A percentile compares a stretch with the other conserved stretches of the same genome.
Evolutionary conservation across 1,140 invertebrate genomes (phyloP).

Genomic region (Ceratosolen fusciceps): DNA sequence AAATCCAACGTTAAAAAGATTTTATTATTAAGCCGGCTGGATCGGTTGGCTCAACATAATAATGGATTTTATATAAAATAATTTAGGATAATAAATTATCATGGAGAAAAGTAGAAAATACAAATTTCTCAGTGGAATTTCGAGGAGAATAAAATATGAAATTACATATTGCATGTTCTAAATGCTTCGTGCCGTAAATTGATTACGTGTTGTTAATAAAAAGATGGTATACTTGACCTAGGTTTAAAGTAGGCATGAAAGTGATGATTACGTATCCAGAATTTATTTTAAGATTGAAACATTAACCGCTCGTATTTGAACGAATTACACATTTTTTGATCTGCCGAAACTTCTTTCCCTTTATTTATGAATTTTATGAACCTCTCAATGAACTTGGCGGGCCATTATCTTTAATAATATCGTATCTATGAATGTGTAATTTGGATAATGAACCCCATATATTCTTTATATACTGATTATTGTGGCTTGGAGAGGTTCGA

Average conservation of each 20-base stretch:
- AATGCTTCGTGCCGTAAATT: background rate
- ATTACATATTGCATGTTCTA: background rate
- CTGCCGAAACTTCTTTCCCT: background rate
- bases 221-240: slow-evolving; percentile 45
- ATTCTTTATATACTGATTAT: no score
- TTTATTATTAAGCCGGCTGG: background rate
- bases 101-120: background rate
- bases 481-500: no score
- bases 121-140: background rate
- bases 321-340: background rate
- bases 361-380: background rate
- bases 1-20: background rate
- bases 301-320: background rate
- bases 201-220: slow-evolving; percentile 35
- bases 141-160: background rate
- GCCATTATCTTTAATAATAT: background rate
- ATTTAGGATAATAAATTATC: no score
- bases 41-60: background rate
- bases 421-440: background rate
- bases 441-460: no score
- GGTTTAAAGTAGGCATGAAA: slow-evolving; percentile 45
- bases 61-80: background rate
- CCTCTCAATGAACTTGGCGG: background rate
- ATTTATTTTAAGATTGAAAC: slow-evolving; percentile 35
- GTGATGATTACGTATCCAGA: slow-evolving; percentile 31